phyloP scores from a whole-genome alignment of 2,797 vertebrate genomes.

The Phylloscopus collybita region DNA sequence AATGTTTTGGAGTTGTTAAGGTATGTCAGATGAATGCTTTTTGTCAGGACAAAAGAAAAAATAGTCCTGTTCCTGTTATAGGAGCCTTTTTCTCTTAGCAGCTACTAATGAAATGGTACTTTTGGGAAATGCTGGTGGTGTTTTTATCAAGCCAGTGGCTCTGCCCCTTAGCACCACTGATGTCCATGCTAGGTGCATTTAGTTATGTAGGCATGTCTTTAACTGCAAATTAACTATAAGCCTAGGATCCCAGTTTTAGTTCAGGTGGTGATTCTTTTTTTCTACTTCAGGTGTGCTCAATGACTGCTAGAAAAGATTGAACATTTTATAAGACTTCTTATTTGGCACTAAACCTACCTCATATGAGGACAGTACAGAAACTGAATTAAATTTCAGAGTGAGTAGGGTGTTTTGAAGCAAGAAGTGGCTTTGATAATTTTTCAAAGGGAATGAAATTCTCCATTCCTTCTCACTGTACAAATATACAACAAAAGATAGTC shows the following conservation, averaged over 20 bases:
- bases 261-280: background rate
- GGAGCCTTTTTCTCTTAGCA: background rate
- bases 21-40: background rate
- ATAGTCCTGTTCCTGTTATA: background rate
- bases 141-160: background rate
- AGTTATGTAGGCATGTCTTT: background rate
- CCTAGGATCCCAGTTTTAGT: background rate
- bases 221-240: background rate
- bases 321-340: background rate
- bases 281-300: background rate
- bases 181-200: background rate
- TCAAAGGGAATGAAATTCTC: background rate
- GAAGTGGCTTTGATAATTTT: background rate
- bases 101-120: background rate
- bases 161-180: background rate
- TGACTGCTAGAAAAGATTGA: background rate
- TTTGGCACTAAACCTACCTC: background rate
- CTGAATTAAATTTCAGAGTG: background rate
- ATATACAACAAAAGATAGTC: background rate
- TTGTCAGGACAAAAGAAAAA: background rate
- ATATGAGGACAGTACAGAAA: background rate
- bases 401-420: background rate
- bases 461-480: background rate
- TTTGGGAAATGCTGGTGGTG: background rate
- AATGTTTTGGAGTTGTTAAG: background rate